These are phyloP conservation scores for Porites divaricata DNA, from an alignment of 92 coral and sea anemone species.

Conservation along the genomic window DNA sequence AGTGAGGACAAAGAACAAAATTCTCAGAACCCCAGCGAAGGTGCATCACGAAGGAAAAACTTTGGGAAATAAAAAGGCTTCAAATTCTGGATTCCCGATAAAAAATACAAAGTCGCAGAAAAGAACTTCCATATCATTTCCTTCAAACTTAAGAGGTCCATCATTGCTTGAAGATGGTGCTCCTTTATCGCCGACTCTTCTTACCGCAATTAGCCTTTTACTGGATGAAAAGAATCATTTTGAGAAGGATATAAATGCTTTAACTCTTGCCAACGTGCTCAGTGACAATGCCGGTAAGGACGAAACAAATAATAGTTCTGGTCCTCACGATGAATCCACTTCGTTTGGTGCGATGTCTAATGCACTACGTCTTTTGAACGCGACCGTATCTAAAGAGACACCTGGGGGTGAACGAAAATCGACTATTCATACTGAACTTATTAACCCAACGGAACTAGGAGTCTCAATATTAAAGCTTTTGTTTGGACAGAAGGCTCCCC, in stretches of 20 bases:
- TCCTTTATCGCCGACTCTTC: constrained; percentile 66
- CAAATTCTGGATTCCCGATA: too few relatives aligned
- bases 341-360: constrained; percentile 9
- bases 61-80: not conserved
- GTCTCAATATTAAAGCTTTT: constrained; percentile 84
- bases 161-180: constrained; percentile 8
- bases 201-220: constrained; percentile 74
- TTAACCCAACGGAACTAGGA: constrained; percentile 91
- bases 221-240: constrained; percentile 77
- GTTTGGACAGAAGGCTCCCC: constrained; percentile 86
- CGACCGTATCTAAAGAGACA: constrained; percentile 1
- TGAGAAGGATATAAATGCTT: constrained; percentile 75
- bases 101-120: not conserved
- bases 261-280: constrained; percentile 76
- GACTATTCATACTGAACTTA: constrained; percentile 54
- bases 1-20: not conserved
- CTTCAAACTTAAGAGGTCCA: not conserved
- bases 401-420: constrained; percentile 41
- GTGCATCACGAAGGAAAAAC: not conserved
- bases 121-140: constrained; percentile 24
- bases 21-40: not conserved
- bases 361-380: constrained; percentile 10
- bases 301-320: constrained; percentile 7
- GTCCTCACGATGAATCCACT: constrained; percentile 21
- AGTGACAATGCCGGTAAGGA: constrained; percentile 34